Base-by-base conservation (phyloP, 2,113 vertebrate genomes). In the Charadrius vociferus region DNA sequence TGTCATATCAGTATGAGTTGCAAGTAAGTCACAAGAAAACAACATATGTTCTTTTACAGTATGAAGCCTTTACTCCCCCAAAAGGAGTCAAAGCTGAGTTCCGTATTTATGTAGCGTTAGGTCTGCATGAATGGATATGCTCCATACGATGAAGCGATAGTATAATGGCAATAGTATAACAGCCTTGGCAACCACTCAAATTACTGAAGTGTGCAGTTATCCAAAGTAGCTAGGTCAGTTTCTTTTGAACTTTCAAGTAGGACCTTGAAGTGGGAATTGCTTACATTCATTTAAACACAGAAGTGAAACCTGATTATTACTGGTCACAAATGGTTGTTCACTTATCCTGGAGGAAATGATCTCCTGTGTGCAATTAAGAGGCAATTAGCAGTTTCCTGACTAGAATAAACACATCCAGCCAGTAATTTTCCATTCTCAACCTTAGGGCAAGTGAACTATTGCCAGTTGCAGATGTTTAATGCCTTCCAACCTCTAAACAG, bases 311-410 rank as follows among this genome's bases (percentile, higher is more conserved):
- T 50, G 32, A 41, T 86, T 75, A 58, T 79, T 72, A 34, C 55
- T 58, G 45, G n/a, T 67, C 93, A 92, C 37, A 88, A 90, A 55
- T 3, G 43, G 22, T 47, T 63, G 37, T 50, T 75, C 43, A 39
- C 47, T 72, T 80, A 63, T 36, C 29, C 52, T 27, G 14, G 55
- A 87, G 83, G 73, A 93, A 93, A 79, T 34, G 13, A 74, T 79
- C 53, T 82, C 66, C 77, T 27, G 72, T 52, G 53, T 61, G 49
- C 72, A 87, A 68, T 82, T 63, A 87, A 65, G 49, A 90, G 22
- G 20, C 79, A 82, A 90, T 72, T 65, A 86, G 82, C 62, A 68
- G n/a, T 56, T 83, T 86, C 62, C 91, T 96, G 86, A 37, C 74
- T 65, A 68, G 61, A 88, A 90, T 67, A 68, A 36, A 39, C 32